Evolutionary conservation across 2,888 invertebrate species (phyloP), one percentile per base, ranked within the genome.

Genomic region (Apomyelois bistriatella): DNA sequence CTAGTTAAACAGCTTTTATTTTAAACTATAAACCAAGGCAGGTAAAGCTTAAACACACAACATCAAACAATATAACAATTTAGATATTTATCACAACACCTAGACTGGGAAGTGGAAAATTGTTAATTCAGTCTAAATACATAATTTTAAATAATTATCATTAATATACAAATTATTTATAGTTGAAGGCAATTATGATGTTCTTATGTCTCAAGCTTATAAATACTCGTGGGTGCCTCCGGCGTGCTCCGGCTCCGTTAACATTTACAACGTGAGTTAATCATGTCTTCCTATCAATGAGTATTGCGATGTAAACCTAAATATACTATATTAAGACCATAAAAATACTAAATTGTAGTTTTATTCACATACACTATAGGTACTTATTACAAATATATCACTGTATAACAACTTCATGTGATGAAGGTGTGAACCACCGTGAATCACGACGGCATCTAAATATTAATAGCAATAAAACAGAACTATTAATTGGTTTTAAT

Each of bases 181-280:
- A 28, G 7, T 13, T 15, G 15, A 7, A 30, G 37, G 22, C 37
- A 49, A 49, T 49, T 49, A 49, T 38, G 38, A 38, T 40, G 38
- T 40, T 49, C 38, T 32, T 5, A 22, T 22, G 22, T 32, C 32
- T 28, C 30, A 40, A 28, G 28, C 38, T 40, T 28, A 49, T 40
- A 16, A 50, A 50, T 50, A 50, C 40, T 50, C 15, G 16, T 37
- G 40, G 30, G 40, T 40, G 40, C 40, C 49, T 40, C 15, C 10
- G 46, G 46, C 46, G 4, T 8, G 5, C 22, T 22, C 43, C 16
- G 46, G 7, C 22, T 2, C 22, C 5, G 15, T 46, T 32, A 46
- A 32, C 35, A 46, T 46, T 35, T 38, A 38, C 12, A 15, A 37
- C 5, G n/a, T 32, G 9, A 7, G 32, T 46, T 7, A 35, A 46